A percentile compares a stretch with the other conserved stretches of the same genome.
phyloP scores from a whole-genome alignment of 2,113 vertebrate species.

The Microcebus murinus region DNA sequence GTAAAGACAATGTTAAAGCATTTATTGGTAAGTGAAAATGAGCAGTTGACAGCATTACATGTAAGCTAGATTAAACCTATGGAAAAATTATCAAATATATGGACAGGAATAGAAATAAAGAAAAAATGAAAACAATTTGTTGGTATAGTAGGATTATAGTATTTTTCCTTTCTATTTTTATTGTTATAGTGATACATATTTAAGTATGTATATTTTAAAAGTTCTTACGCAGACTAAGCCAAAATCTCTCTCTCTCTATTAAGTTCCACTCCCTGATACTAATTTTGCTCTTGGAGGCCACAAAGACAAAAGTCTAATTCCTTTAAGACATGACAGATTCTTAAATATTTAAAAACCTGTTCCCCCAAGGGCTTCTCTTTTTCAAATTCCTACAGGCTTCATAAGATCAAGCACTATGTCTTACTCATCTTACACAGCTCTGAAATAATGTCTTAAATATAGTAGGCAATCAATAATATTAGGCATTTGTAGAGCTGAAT shows the following conservation, averaged over 20 bases:
- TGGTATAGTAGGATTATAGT: neutral
- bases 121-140: constrained; percentile 20
- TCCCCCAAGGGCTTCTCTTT: constrained; percentile 12
- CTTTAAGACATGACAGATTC: constrained; percentile 52
- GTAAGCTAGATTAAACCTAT: neutral
- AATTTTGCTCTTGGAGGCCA: constrained; percentile 35
- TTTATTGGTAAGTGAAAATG: neutral
- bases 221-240: constrained; percentile 18
- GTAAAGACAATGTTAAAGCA: constrained; percentile 25
- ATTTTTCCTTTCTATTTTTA: constrained; percentile 31
- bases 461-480: constrained; percentile 62
- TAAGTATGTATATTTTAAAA: neutral
- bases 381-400: constrained; percentile 40
- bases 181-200: neutral
- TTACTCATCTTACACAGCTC: constrained; percentile 59
- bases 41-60: neutral
- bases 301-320: constrained; percentile 61
- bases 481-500: constrained; percentile 38
- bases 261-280: constrained; percentile 13
- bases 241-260: constrained; percentile 7
- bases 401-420: constrained; percentile 38
- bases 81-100: neutral
- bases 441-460: constrained; percentile 68
- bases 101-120: neutral
- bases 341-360: constrained; percentile 71